A percentile compares a stretch with the other conserved stretches of the same genome.
Evolutionary conservation across 2,113 vertebrate genomes (phyloP).

Genomic region (Brachypodius melanocephalos): DNA sequence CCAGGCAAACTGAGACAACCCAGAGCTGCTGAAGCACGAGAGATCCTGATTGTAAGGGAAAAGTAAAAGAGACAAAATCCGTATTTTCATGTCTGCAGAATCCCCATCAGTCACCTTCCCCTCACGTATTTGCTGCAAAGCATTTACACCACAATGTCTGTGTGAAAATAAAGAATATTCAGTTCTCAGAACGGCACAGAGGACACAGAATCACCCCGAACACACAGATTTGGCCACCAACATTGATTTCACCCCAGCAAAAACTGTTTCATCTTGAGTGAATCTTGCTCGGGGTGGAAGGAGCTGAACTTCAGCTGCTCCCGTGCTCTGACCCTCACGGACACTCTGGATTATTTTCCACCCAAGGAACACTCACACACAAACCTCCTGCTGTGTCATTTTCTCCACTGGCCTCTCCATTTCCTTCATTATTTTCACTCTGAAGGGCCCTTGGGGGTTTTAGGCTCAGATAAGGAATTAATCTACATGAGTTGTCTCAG

Average conservation of each 20-base stretch:
- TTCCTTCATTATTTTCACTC: background rate
- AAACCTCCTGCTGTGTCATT: background rate
- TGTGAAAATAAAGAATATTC: background rate
- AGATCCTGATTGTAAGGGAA: background rate
- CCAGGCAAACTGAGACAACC: background rate
- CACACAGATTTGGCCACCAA: background rate
- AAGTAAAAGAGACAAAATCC: background rate
- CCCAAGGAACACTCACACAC: background rate
- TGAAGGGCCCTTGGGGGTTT: background rate
- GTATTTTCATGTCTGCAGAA: background rate
- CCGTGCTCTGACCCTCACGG: background rate
- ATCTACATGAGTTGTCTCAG: constrained; percentile 30
- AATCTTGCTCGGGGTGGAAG: background rate
- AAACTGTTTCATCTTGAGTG: background rate
- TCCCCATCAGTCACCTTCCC: background rate
- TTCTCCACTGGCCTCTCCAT: background rate
- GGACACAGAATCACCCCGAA: background rate
- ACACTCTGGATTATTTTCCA: background rate
- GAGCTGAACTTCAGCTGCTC: background rate
- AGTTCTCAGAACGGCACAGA: background rate
- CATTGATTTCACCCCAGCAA: background rate
- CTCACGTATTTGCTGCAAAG: background rate
- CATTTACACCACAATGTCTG: background rate
- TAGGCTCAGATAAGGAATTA: constrained; percentile 26
- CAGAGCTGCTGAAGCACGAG: background rate